These are phyloP conservation scores for Dissostichus mawsoni DNA, from an alignment of 2,113 vertebrate genomes.

Conservation along the genomic window DNA sequence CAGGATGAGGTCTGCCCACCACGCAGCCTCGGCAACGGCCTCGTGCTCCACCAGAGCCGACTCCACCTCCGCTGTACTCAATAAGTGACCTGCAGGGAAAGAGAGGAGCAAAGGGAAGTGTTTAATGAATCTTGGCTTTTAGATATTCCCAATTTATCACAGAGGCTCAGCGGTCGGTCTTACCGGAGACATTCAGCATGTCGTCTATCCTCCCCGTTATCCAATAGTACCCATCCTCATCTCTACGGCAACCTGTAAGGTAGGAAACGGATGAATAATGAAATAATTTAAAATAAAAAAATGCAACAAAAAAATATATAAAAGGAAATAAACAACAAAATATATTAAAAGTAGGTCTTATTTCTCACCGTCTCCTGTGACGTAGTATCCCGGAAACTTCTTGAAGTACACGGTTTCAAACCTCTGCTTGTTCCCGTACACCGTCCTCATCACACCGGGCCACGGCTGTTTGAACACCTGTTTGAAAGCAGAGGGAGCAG, in stretches of 20 bases:
- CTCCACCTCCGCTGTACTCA: slow-evolving; percentile 97
- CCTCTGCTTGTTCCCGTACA: slow-evolving; percentile 91
- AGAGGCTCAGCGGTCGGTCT: slow-evolving; percentile 38
- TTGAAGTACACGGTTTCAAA: slow-evolving; percentile 95
- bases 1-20: slow-evolving; percentile 91
- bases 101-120: too few species aligned
- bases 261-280: neutral
- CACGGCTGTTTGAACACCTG: slow-evolving; percentile 99
- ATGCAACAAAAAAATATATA: neutral
- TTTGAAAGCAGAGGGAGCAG: too few species aligned
- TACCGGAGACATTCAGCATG: slow-evolving; percentile 98
- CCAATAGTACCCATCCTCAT: slow-evolving; percentile 98
- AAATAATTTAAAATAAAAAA: too few species aligned
- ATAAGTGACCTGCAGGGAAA: slow-evolving; percentile 88
- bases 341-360: neutral
- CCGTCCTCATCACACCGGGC: slow-evolving; percentile 95
- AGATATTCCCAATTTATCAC: neutral
- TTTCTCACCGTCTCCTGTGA: slow-evolving; percentile 94
- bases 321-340: neutral
- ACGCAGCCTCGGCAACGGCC: slow-evolving; percentile 89
- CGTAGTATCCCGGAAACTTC: slow-evolving; percentile 97
- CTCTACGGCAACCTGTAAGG: slow-evolving; percentile 91
- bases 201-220: slow-evolving; percentile 98
- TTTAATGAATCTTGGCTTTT: neutral
- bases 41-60: slow-evolving; percentile 92